Percentiles rank a stretch among this genome's conserved stretches.
These are phyloP conservation scores for Lepus oiostolus DNA, from an alignment of 2,797 vertebrate species.

Conservation along the genomic window DNA sequence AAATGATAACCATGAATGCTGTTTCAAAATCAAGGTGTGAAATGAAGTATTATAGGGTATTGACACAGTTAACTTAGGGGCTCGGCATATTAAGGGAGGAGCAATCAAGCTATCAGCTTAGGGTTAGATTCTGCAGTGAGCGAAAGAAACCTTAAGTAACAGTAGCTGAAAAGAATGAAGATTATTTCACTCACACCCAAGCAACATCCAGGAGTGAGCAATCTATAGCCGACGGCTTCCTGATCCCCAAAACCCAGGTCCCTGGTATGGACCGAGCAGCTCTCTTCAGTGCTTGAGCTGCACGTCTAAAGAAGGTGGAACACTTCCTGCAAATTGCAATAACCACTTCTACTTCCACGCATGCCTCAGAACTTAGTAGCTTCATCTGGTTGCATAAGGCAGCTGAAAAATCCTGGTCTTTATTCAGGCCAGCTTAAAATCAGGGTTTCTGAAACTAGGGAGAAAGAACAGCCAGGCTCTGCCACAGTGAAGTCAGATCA, in stretches of 20 bases:
- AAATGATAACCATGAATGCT: not conserved
- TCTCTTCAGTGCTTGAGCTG: not conserved
- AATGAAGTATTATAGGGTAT: not conserved
- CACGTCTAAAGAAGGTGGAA: not conserved
- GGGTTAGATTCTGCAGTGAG: not conserved
- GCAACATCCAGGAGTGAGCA: not conserved
- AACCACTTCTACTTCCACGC: not conserved
- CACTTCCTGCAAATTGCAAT: not conserved
- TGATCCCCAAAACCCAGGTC: not conserved
- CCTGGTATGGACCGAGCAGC: not conserved
- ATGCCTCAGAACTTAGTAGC: not conserved
- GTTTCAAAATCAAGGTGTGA: conserved; percentile 7
- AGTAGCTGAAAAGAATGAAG: not conserved
- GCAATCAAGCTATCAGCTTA: not conserved
- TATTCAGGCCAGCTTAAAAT: not conserved
- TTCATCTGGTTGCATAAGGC: not conserved
- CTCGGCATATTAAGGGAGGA: not conserved
- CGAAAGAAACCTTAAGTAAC: not conserved
- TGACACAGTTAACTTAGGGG: conserved; percentile 23
- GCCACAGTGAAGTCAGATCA: not conserved
- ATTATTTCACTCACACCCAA: not conserved
- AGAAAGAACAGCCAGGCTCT: not conserved
- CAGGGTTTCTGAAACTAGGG: not conserved
- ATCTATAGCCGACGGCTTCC: not conserved
- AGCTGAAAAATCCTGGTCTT: not conserved